phyloP scores from a whole-genome alignment of 2,797 vertebrate species.

The Intellagama lesueurii region DNA sequence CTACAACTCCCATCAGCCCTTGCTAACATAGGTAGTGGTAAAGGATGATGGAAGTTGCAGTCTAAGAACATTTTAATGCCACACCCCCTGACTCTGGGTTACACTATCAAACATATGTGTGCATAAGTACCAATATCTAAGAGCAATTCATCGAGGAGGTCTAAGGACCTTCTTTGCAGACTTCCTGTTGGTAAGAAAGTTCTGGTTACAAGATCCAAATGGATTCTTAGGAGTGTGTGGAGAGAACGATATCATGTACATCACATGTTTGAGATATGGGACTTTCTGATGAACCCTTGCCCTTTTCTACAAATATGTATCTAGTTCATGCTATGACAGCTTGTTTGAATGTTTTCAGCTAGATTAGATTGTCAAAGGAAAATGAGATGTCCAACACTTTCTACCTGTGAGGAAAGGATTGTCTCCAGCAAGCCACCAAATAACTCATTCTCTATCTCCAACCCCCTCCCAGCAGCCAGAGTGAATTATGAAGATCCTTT shows the following conservation, averaged over 20 bases:
- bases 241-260: background rate
- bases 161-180: background rate
- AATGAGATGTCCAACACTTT: slow-evolving; percentile 6
- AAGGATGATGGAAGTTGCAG: background rate
- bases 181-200: background rate
- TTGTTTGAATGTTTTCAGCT: background rate
- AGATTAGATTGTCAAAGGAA: background rate
- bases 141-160: background rate
- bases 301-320: background rate
- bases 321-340: background rate
- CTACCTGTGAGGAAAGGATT: slow-evolving; percentile 1
- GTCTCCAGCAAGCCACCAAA: background rate
- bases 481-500: slow-evolving; percentile 29
- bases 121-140: background rate
- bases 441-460: background rate
- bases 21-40: background rate
- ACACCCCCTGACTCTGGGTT: background rate
- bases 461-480: background rate
- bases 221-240: background rate
- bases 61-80: background rate
- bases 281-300: background rate
- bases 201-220: background rate
- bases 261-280: background rate
- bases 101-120: background rate
- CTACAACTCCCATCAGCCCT: background rate